Conservation (phyloP, 2,113 vertebrate genomes). For the Labeo catla region DNA sequence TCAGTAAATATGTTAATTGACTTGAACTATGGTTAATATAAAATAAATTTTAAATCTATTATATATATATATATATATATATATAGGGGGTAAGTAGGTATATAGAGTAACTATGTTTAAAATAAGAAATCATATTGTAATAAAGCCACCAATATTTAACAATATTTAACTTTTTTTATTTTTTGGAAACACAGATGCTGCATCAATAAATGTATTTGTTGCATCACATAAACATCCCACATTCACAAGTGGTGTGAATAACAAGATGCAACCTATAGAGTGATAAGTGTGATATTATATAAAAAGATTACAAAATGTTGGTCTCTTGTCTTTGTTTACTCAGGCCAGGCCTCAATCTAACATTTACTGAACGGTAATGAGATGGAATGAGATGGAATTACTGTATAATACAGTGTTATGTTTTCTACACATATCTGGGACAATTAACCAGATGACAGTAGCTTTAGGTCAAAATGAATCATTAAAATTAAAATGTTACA, state of each 20-base stretch:
- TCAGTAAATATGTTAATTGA: too few relatives aligned
- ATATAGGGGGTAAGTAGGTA: too few relatives aligned
- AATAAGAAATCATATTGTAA: too few relatives aligned
- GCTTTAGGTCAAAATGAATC: not conserved
- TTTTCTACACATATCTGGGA: constrained; percentile 2
- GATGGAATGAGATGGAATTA: not conserved
- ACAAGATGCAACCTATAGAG: not conserved
- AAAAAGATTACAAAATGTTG: not conserved
- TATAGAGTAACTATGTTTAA: too few relatives aligned
- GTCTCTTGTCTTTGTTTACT: not conserved
- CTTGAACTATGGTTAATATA: too few relatives aligned
- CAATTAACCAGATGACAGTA: not conserved
- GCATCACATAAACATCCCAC: not conserved
- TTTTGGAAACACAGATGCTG: not conserved
- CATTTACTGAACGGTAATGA: not conserved
- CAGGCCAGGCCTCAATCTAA: not conserved
- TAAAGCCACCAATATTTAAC: too few relatives aligned
- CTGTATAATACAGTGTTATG: not conserved
- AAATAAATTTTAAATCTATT: too few relatives aligned
- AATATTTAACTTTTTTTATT: too few relatives aligned
- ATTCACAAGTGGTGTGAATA: not conserved
- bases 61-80: too few relatives aligned
- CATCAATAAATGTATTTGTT: not conserved
- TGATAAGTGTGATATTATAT: not conserved
- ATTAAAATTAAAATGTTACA: too few relatives aligned